phyloP scores from a whole-genome alignment of 2,113 vertebrate genomes.

The Upupa epops region DNA sequence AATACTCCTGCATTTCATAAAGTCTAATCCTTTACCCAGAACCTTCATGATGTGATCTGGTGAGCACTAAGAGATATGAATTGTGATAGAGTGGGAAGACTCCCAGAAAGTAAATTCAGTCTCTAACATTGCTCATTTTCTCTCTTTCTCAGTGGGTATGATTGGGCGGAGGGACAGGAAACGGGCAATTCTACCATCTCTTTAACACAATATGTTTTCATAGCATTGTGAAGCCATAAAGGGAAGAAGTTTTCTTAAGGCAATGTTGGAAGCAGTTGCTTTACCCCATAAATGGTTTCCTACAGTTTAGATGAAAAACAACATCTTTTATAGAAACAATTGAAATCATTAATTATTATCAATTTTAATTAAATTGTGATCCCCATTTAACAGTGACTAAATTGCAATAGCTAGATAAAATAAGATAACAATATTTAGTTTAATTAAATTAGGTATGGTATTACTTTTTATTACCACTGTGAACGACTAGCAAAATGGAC shows the following conservation, averaged over 20 bases:
- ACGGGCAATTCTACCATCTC: neutral
- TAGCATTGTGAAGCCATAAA: neutral
- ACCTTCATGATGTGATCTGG: neutral
- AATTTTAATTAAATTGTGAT: conserved; percentile 69
- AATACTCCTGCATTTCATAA: neutral
- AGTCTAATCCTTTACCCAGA: neutral
- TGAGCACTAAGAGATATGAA: neutral
- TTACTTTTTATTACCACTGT: conserved; percentile 40
- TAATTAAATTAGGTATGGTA: conserved; percentile 68
- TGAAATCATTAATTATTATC: conserved; percentile 63
- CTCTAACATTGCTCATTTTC: neutral
- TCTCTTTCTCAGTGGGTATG: neutral
- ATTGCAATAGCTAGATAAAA: conserved; percentile 65
- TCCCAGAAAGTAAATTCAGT: neutral
- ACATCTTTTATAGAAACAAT: conserved; percentile 58
- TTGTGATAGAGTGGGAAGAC: neutral
- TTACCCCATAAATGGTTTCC: conserved; percentile 45
- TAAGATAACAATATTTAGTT: conserved; percentile 48
- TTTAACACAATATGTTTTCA: neutral
- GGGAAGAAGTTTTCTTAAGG: conserved; percentile 18
- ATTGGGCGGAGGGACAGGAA: neutral
- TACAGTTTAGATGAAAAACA: conserved; percentile 17
- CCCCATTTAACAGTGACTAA: conserved; percentile 60
- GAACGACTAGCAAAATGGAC: neutral
- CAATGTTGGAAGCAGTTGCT: conserved; percentile 16